A percentile compares a stretch with the other conserved stretches of the same genome.
These are phyloP conservation scores for Chelonia mydas DNA, from an alignment of 2,797 vertebrate genomes.

Conservation along the genomic window DNA sequence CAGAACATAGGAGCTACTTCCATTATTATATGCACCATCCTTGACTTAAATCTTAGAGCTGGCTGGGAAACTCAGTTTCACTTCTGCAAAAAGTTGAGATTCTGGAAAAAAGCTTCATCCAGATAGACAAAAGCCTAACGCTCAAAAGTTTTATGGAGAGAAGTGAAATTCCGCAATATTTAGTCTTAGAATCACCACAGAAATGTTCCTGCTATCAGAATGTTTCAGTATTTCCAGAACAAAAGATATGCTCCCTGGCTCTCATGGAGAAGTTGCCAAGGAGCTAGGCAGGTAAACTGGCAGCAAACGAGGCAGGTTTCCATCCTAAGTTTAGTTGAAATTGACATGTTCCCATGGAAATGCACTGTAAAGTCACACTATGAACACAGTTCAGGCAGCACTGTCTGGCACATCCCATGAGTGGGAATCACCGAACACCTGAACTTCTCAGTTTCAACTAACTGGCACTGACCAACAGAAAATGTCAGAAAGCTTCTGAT, in stretches of 20 bases:
- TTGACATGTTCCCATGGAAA: neutral
- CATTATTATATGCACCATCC: neutral
- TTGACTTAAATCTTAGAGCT: neutral
- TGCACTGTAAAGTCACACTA: neutral
- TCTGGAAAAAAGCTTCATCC: neutral
- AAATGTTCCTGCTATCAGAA: too few species aligned
- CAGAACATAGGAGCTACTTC: neutral
- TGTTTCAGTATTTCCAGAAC: too few species aligned
- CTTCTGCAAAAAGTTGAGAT: neutral
- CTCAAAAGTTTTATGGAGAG: too few species aligned
- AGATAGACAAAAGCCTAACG: neutral
- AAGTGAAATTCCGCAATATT: neutral
- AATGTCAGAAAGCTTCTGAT: neutral
- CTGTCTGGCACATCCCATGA: neutral
- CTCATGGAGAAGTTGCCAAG: too few species aligned
- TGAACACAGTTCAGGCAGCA: neutral
- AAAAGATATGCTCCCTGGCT: neutral
- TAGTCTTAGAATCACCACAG: neutral
- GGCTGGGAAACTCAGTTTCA: neutral
- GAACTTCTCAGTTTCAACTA: neutral
- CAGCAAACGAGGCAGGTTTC: neutral
- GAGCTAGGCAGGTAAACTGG: neutral
- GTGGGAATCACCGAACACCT: neutral
- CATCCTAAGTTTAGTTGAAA: neutral
- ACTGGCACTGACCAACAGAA: neutral